Percentiles rank a stretch among this genome's conserved stretches.
Conservation (phyloP, 2,797 vertebrate genomes). For the Typhlichthys eigenmanni region DNA sequence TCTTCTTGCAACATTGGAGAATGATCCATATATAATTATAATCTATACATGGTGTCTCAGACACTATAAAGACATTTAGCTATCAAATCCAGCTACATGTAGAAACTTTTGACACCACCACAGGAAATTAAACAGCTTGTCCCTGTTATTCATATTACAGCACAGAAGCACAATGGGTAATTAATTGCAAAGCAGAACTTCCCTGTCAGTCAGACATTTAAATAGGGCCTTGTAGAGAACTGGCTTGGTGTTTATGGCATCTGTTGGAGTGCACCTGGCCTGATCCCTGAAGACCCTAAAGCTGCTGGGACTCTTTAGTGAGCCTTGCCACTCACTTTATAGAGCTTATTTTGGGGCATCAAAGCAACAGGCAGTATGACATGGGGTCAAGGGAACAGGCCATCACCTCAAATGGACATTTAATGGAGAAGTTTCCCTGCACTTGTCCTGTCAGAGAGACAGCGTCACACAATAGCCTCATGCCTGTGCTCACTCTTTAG, state of each 20-base stretch:
- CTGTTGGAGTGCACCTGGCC: slow-evolving; percentile 16
- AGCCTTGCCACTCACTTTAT: slow-evolving; percentile 43
- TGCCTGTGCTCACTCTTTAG: slow-evolving; percentile 25
- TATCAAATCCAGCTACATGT: too few relatives aligned
- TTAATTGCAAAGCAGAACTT: too few relatives aligned
- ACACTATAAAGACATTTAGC: too few relatives aligned
- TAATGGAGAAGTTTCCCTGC: neutral
- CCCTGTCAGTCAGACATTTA: slow-evolving; percentile 1
- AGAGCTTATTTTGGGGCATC: slow-evolving; percentile 54
- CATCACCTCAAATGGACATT: slow-evolving; percentile 40
- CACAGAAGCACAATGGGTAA: too few relatives aligned
- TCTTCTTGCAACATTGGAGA: too few relatives aligned
- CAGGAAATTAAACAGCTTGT: too few relatives aligned
- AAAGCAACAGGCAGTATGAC: neutral
- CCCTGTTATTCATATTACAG: too few relatives aligned
- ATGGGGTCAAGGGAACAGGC: slow-evolving; percentile 24
- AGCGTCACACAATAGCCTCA: slow-evolving; percentile 17
- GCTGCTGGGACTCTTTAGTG: slow-evolving; percentile 21
- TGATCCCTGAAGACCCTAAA: slow-evolving; percentile 1
- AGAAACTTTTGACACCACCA: too few relatives aligned
- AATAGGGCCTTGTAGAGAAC: slow-evolving; percentile 25
- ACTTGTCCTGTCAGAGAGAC: slow-evolving; percentile 25
- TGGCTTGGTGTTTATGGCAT: slow-evolving; percentile 28
- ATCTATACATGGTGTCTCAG: too few relatives aligned
- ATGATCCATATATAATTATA: too few relatives aligned